These are phyloP conservation scores for Ectropis grisescens DNA, from an alignment of 1,140 invertebrate species.

Conservation along the genomic window DNA sequence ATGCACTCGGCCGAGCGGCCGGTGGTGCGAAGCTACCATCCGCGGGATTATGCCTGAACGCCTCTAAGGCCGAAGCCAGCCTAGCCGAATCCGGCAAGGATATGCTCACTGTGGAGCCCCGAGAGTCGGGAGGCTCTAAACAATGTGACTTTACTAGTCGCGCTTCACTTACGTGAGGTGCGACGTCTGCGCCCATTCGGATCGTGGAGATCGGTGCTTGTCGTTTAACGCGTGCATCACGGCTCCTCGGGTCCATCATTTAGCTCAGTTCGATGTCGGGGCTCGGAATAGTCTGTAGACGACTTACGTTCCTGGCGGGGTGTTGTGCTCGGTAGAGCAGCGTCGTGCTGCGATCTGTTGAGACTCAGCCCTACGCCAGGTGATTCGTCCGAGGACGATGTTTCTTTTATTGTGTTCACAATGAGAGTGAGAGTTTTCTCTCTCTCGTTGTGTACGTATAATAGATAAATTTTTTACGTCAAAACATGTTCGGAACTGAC, in stretches of 20 bases:
- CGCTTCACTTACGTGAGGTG: slow-evolving; percentile 74
- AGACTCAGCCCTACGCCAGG: slow-evolving; percentile 69
- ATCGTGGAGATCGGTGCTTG: too few relatives aligned
- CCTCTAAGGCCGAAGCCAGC: slow-evolving; percentile 83
- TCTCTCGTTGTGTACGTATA: too few relatives aligned
- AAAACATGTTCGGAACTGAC: too few relatives aligned
- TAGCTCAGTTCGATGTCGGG: slow-evolving; percentile 71
- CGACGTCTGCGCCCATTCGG: too few relatives aligned
- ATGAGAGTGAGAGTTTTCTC: too few relatives aligned
- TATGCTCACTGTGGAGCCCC: slow-evolving; percentile 60
- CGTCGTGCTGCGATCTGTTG: slow-evolving; percentile 70
- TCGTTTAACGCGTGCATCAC: too few relatives aligned
- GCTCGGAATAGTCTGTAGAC: slow-evolving; percentile 75
- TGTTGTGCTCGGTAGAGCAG: slow-evolving; percentile 75
- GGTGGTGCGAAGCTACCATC: slow-evolving; percentile 85
- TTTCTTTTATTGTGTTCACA: too few relatives aligned
- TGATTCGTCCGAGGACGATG: slow-evolving; percentile 54
- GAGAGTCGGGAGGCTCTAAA: slow-evolving; percentile 71
- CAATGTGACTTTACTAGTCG: slow-evolving; percentile 74
- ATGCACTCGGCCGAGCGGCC: slow-evolving; percentile 76
- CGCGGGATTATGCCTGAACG: slow-evolving; percentile 87
- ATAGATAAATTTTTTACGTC: too few relatives aligned
- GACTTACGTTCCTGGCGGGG: slow-evolving; percentile 73
- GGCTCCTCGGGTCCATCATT: too few relatives aligned
- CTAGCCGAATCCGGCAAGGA: slow-evolving; percentile 73